These are phyloP conservation scores for Rhynchomys soricoides DNA, from an alignment of 2,113 vertebrate species.

Conservation along the genomic window DNA sequence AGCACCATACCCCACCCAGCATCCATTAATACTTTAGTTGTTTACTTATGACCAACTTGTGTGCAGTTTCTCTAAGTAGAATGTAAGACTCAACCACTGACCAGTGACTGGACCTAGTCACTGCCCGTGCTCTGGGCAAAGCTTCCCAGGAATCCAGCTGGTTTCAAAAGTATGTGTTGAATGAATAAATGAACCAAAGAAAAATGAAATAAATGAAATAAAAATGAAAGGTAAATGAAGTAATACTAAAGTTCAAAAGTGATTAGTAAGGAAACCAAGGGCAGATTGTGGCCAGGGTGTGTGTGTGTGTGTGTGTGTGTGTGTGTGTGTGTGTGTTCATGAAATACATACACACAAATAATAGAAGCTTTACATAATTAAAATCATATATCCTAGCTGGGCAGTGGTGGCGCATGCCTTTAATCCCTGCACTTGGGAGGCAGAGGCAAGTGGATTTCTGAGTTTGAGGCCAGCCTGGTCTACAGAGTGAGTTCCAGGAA, in stretches of 20 bases:
- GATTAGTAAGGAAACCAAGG: not conserved
- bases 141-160: not conserved
- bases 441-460: too few species aligned
- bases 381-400: not conserved
- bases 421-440: too few species aligned
- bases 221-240: not conserved
- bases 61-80: not conserved
- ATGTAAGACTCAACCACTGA: not conserved
- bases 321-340: not conserved
- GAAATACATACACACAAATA: not conserved
- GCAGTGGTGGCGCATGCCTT: too few species aligned
- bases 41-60: not conserved
- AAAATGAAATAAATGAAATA: too few species aligned
- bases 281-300: not conserved
- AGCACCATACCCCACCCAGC: not conserved
- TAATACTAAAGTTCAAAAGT: not conserved
- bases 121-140: not conserved
- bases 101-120: not conserved
- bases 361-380: not conserved
- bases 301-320: not conserved
- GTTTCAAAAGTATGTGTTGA: conserved; percentile 29
- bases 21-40: not conserved
- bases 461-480: too few species aligned
- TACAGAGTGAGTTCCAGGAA: too few species aligned
- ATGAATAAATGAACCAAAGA: not conserved